phyloP scores from a whole-genome alignment of 2,888 invertebrate species.

The Morpho deidamia region DNA sequence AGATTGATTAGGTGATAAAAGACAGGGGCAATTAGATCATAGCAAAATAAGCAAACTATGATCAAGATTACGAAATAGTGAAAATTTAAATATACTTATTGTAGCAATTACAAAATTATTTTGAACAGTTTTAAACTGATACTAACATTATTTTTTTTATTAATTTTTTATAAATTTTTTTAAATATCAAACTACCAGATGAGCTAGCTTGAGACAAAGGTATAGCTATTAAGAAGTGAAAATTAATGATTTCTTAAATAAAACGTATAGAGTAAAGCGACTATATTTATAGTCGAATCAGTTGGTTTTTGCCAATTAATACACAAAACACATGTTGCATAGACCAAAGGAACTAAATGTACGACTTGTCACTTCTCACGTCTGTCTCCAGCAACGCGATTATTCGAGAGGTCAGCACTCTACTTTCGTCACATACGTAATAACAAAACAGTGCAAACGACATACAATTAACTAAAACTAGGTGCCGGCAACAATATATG shows the following conservation, averaged over 20 bases:
- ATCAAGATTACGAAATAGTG: too few species aligned
- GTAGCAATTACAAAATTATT: too few species aligned
- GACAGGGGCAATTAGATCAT: not conserved
- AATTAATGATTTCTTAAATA: constrained; percentile 4
- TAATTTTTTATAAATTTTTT: too few species aligned
- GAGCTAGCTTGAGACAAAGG: too few species aligned
- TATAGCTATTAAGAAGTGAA: not conserved
- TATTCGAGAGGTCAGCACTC: constrained; percentile 30
- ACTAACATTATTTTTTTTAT: too few species aligned
- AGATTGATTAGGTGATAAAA: constrained; percentile 16
- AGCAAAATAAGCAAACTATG: too few species aligned
- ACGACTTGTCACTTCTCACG: constrained; percentile 34
- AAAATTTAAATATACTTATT: too few species aligned
- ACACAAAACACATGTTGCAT: constrained; percentile 56
- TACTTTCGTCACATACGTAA: constrained; percentile 40
- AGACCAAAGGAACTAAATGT: constrained; percentile 45
- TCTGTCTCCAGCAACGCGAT: constrained; percentile 22
- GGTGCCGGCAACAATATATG: constrained; percentile 55
- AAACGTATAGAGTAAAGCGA: not conserved
- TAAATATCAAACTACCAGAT: too few species aligned
- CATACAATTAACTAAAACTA: constrained; percentile 47
- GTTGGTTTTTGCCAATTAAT: constrained; percentile 42
- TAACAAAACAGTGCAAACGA: constrained; percentile 41
- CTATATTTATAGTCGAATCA: constrained; percentile 16
- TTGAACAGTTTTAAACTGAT: too few species aligned